Evolutionary conservation across 2,888 invertebrate species (phyloP), one percentile per base, ranked within the genome.

Genomic region (Penaeus monodon): DNA sequence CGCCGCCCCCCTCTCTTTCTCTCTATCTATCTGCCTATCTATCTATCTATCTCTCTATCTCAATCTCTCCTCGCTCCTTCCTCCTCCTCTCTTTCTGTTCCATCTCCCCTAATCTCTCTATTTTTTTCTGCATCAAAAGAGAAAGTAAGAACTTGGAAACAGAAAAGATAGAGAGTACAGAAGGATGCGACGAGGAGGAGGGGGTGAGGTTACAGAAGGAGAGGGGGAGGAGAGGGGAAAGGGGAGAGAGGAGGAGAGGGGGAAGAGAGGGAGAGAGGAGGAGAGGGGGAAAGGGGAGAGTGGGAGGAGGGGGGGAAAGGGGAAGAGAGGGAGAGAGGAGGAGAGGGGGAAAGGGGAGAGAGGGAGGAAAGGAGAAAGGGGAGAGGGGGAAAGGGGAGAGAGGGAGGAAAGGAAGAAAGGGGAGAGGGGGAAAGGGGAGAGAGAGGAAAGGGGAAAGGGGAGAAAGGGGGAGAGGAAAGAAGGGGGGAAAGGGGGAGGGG

Each of bases 321-420:
- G 10, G 10, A 10, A 10, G 44, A 6, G 44, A 10, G 44, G 10
- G 7, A 44, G 44, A 44, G 10, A 1, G 10, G 10, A 44, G 44
- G 10, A 10, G 44, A 10, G 10, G 44, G 44, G 44, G 3, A 24
- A 0, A 29, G 33, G 20, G 44, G 1, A 1, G 0, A 12, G 10
- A 66, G 7, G 1, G 1, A 6, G 38, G n/a, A 27, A 7, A 73
- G 74, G 29, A 33, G 29, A 27, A 74, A 74, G 33, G n/a, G 1
- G 7, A 74, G 0, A 74, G 76, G 68, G 44, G 70, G 70, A 70
- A 27, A 20, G 14, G 66, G 68, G 81, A 81, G 70, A n/a, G 81
- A 70, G 49, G 49, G 70, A 29, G 27, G 81, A 29, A 70, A 66
- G 17, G 0, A 76, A 22, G 24, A 38, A 27, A 29, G 14, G 33